Conservation (phyloP, 2,113 vertebrate genomes). For the Campylorhamphus procurvoides region DNA sequence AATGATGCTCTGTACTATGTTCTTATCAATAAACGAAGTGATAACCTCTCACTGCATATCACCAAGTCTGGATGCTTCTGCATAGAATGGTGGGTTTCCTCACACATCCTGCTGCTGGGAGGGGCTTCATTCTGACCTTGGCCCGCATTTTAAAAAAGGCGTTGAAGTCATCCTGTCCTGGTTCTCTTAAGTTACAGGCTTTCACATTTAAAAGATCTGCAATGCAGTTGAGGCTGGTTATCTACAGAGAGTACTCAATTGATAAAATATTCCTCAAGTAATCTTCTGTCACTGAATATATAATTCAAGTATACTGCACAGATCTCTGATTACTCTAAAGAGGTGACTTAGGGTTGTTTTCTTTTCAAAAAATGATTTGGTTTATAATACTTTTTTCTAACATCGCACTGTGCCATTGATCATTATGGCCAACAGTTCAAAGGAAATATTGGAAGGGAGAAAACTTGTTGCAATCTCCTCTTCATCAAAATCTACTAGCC, state of each 20-base stretch:
- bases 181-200: not conserved
- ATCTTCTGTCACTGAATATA: not conserved
- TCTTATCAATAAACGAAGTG: accelerated
- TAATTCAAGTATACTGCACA: not conserved
- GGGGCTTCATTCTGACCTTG: not conserved
- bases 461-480: not conserved
- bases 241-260: not conserved
- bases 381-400: not conserved
- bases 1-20: accelerated
- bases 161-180: not conserved
- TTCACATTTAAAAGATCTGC: not conserved
- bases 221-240: not conserved
- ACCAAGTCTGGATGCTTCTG: not conserved
- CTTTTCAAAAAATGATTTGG: not conserved
- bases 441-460: not conserved
- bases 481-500: not conserved
- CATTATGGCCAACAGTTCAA: not conserved
- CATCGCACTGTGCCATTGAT: not conserved
- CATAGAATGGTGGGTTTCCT: accelerated
- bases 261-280: not conserved
- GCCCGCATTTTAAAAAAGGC: not conserved
- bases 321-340: not conserved
- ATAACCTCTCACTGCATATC: too few species aligned
- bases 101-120: not conserved
- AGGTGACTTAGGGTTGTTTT: not conserved